Evolutionary conservation across 1,140 invertebrate species (phyloP), one percentile per base, ranked within the genome.

Genomic region (Neoseiulus cucumeris): DNA sequence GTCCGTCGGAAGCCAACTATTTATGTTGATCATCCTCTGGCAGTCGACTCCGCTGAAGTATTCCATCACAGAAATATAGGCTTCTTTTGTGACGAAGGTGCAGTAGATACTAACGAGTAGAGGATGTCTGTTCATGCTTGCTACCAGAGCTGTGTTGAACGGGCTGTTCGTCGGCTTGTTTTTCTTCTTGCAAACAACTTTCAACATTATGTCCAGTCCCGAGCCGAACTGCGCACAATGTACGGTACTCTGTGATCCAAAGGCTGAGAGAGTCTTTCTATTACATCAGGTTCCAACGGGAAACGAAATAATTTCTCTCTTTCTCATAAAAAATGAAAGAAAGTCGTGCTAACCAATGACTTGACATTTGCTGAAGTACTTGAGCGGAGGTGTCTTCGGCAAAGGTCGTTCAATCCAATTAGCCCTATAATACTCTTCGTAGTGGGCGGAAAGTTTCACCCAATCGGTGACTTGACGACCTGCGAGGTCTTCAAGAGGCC

Each of bases 1-100:
- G 6, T 59, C 25, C 9, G 51, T 59, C 2, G 51, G 51, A 14
- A 59, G 33, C 25, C 22, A 14, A 1, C 51, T 20, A 6, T 25
- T 59, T 20, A 29, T 25, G 6, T 25, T 59, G 12, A 59, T 25
- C 9, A 59, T 29, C 33, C 51, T 25, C 5, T 59, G 51, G 22
- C 51, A 59, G 22, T 59, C 51, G 17, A 59, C 22, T 1, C 51
- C 51, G 51, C 51, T 59, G 22, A 59, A 59, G 22, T 59, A 59
- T 59, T 59, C 51, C 51, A 59, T 59, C 2, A 59, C 25, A 1
- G 33, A 14, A 9, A 59, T 59, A 33, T 59, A 59, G 2, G 51
- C 51, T 33, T 59, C 51, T 17, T 59, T 59, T 2, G 14, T 20
- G 4, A 33, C 51, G 33, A 59, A 59, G 2, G 51, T 59, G 12